These are phyloP conservation scores for Platorchestia sp. DNA, from an alignment of 1,140 invertebrate species.

Conservation along the genomic window DNA sequence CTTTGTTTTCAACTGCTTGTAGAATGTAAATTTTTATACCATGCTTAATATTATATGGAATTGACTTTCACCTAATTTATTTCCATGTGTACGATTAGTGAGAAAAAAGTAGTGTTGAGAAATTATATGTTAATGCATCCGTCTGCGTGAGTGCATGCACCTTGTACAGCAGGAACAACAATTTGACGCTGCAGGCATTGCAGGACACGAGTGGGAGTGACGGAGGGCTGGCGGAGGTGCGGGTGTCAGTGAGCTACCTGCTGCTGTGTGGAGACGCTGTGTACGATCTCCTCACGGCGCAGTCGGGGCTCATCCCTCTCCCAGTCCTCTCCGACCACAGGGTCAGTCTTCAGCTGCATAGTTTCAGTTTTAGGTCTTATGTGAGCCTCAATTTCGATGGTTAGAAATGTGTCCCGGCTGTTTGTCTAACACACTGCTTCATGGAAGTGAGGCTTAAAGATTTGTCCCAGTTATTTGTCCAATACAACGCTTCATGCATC, in stretches of 20 bases:
- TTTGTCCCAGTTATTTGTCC: too few relatives aligned
- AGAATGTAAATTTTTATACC: too few relatives aligned
- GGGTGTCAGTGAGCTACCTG: constrained; percentile 75
- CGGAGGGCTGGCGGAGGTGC: neutral
- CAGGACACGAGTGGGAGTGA: neutral
- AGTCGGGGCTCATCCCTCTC: constrained; percentile 61
- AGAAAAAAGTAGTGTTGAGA: too few relatives aligned
- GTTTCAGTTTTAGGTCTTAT: too few relatives aligned
- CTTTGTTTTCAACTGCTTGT: neutral
- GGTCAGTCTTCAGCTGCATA: constrained; percentile 54
- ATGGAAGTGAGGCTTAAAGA: too few relatives aligned
- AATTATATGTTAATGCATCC: neutral
- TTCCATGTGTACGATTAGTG: too few relatives aligned
- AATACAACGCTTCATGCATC: too few relatives aligned
- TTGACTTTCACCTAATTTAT: too few relatives aligned
- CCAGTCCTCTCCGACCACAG: constrained; percentile 65
- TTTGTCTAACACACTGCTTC: too few relatives aligned
- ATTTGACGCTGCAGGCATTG: neutral
- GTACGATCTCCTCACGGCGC: constrained; percentile 63
- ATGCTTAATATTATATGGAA: too few relatives aligned
- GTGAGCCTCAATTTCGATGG: too few relatives aligned
- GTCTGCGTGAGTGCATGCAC: neutral
- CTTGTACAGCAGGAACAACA: neutral
- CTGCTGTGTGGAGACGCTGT: constrained; percentile 74
- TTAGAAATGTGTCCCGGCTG: too few relatives aligned